Evolutionary conservation across 2,797 vertebrate genomes (phyloP).

Genomic region (Phrynocephalus forsythii): DNA sequence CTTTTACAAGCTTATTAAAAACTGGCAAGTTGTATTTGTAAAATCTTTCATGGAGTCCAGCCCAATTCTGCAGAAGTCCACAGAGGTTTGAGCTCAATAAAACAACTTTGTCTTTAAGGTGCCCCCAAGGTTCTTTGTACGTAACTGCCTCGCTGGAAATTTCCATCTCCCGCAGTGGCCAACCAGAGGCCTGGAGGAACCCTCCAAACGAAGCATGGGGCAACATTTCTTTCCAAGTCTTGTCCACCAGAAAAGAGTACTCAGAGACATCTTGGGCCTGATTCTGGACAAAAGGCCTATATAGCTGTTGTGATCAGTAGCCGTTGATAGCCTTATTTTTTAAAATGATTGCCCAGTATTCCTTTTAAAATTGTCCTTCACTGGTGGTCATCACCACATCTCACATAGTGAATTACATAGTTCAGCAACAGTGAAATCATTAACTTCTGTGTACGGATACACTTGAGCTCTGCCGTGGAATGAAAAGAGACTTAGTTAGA

Average conservation of each 20-base stretch:
- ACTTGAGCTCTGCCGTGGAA: background rate
- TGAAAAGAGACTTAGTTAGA: background rate
- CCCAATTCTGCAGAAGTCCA: no score
- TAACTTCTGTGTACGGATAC: background rate
- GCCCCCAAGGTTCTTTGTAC: no score
- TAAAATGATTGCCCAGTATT: background rate
- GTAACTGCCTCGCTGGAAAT: no score
- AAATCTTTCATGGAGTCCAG: no score
- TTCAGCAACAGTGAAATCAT: background rate
- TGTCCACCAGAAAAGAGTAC: background rate
- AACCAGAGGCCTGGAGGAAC: no score
- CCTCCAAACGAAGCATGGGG: no score
- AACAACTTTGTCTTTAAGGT: no score
- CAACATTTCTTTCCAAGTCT: no score
- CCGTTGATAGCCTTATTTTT: background rate
- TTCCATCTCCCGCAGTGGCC: no score
- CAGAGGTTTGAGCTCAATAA: no score
- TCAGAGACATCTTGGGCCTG: background rate
- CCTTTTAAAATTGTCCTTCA: background rate
- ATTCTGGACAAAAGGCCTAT: background rate
- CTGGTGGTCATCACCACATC: background rate
- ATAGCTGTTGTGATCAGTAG: background rate
- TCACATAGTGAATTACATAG: background rate
- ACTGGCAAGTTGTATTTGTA: no score
- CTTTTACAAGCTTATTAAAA: no score